Conservation (phyloP, 2,113 vertebrate genomes). For the Pseudonaja textilis region DNA sequence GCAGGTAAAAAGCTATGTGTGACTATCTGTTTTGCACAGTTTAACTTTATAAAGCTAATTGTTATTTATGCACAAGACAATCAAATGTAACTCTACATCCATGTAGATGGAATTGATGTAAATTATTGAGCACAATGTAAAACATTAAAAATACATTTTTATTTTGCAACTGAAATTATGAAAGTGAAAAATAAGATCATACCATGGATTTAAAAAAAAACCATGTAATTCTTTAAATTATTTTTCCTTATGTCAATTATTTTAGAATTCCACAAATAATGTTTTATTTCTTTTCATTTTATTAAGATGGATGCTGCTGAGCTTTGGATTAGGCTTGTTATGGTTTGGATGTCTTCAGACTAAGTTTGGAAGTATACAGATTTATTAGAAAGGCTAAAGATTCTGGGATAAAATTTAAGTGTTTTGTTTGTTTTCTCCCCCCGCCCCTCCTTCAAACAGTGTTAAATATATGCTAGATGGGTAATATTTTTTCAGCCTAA, state of each 20-base stretch:
- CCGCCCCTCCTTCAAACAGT: conserved; percentile 67
- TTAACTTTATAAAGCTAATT: conserved; percentile 67
- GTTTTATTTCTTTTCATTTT: conserved; percentile 47
- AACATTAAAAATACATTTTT: conserved; percentile 65
- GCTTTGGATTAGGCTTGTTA: conserved; percentile 34
- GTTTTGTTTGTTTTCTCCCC: background rate
- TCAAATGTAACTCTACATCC: conserved; percentile 72
- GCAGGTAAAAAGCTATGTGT: conserved; percentile 74
- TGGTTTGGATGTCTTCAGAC: conserved; percentile 62
- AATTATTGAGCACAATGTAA: conserved; percentile 72
- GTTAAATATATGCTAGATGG: conserved; percentile 76
- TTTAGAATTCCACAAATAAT: conserved; percentile 58
- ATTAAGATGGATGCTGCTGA: conserved; percentile 50
- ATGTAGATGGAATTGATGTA: conserved; percentile 65
- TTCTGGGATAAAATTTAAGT: conserved; percentile 50
- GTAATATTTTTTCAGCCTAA: conserved; percentile 77
- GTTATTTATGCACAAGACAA: conserved; percentile 81
- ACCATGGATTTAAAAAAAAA: conserved; percentile 60
- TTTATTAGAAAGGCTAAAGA: conserved; percentile 58
- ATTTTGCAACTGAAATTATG: conserved; percentile 54
- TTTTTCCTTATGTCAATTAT: conserved; percentile 46
- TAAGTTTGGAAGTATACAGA: conserved; percentile 58
- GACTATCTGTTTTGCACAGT: conserved; percentile 74
- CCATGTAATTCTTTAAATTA: conserved; percentile 48
- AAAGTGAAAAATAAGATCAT: conserved; percentile 44